These are phyloP conservation scores for Phasia obesa DNA, from an alignment of 2,888 invertebrate genomes.

Conservation along the genomic window DNA sequence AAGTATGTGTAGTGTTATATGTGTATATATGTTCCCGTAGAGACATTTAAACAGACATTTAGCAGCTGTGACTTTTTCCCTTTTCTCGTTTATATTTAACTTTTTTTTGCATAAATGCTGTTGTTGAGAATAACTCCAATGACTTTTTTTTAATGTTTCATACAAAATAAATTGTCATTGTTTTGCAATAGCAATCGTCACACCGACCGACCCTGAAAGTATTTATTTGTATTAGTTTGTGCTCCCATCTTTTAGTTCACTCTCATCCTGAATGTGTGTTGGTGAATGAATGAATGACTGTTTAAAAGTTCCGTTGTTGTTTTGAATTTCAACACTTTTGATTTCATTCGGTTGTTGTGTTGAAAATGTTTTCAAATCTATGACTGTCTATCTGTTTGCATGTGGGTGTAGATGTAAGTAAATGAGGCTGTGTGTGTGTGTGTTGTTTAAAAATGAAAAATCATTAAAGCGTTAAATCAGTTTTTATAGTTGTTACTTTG, in stretches of 20 bases:
- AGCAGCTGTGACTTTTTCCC: conserved; percentile 68
- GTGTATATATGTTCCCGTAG: conserved; percentile 25
- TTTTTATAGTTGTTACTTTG: conserved; percentile 50
- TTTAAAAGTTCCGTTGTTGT: conserved; percentile 53
- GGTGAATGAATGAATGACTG: conserved; percentile 11
- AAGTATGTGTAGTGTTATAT: neutral
- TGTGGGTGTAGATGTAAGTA: neutral
- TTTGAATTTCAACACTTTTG: conserved; percentile 66
- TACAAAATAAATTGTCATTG: conserved; percentile 63
- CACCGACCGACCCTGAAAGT: conserved; percentile 62
- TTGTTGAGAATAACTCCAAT: conserved; percentile 42
- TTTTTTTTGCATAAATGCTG: conserved; percentile 17
- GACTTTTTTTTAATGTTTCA: conserved; percentile 41
- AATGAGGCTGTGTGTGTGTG: neutral
- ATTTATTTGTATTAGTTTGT: conserved; percentile 30
- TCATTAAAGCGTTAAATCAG: conserved; percentile 68
- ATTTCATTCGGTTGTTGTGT: conserved; percentile 63
- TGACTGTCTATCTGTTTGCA: neutral
- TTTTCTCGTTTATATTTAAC: conserved; percentile 9
- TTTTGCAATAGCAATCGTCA: conserved; percentile 54
- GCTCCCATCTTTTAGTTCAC: neutral
- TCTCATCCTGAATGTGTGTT: neutral
- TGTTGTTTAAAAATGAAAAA: conserved; percentile 48
- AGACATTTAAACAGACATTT: conserved; percentile 69
- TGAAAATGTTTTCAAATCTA: conserved; percentile 31